Percentiles rank a stretch among this genome's conserved stretches.
Conservation (phyloP, 2,888 invertebrate species). For the Chirona hameri region DNA sequence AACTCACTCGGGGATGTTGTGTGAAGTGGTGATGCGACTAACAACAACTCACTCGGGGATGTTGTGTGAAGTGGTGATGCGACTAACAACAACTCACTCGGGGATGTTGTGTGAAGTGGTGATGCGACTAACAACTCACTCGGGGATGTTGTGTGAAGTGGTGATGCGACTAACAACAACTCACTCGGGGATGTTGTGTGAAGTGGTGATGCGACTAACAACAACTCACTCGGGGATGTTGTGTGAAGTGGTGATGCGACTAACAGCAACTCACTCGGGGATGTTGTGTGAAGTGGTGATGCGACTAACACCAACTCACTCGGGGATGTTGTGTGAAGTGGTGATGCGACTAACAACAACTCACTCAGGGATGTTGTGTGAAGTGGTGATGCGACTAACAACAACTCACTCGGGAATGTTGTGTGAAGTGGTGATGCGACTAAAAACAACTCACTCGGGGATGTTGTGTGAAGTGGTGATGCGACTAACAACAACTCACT, state of each 20-base stretch:
- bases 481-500: conserved; percentile 47
- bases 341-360: conserved; percentile 34
- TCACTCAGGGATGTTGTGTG: conserved; percentile 52
- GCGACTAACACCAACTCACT: conserved; percentile 47
- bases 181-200: conserved; percentile 52
- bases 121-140: conserved; percentile 47
- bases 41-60: conserved; percentile 51
- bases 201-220: too few species aligned
- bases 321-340: conserved; percentile 46
- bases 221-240: conserved; percentile 52
- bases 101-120: conserved; percentile 45
- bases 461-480: conserved; percentile 41
- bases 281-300: conserved; percentile 41
- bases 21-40: too few species aligned
- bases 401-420: conserved; percentile 52
- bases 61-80: conserved; percentile 39
- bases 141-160: conserved; percentile 46
- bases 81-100: conserved; percentile 48
- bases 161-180: conserved; percentile 34
- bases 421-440: too few species aligned
- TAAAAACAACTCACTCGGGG: conserved; percentile 50
- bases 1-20: conserved; percentile 52
- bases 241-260: too few species aligned
- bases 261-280: conserved; percentile 50
- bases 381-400: too few species aligned